Evolutionary conservation across 1,140 invertebrate genomes (phyloP).

Genomic region (Pristionchus pacificus): DNA sequence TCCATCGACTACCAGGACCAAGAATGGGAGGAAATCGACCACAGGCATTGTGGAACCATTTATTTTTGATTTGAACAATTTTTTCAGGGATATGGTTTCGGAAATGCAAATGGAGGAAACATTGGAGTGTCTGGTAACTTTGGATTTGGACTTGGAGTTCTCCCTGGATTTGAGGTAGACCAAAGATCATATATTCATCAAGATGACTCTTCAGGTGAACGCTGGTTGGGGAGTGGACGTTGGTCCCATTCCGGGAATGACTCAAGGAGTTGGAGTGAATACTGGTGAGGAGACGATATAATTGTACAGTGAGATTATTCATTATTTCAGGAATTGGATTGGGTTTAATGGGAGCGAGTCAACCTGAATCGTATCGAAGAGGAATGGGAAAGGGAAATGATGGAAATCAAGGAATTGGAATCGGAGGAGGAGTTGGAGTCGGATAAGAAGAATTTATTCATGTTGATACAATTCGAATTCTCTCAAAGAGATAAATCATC

Average conservation of each 20-base stretch:
- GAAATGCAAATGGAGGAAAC: slow-evolving; percentile 21
- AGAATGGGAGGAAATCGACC: slow-evolving; percentile 20
- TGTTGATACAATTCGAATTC: too few species aligned
- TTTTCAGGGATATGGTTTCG: not conserved
- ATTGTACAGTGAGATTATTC: not conserved
- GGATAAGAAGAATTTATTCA: not conserved
- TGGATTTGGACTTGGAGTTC: slow-evolving; percentile 34
- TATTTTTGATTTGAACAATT: too few species aligned
- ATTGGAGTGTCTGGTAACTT: slow-evolving; percentile 39
- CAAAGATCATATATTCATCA: not conserved
- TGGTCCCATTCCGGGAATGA: slow-evolving; percentile 41
- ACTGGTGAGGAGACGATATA: slow-evolving; percentile 10
- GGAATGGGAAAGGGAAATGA: slow-evolving; percentile 34
- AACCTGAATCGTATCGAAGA: slow-evolving; percentile 33
- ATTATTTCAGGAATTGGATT: slow-evolving; percentile 18
- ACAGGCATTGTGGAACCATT: too few species aligned
- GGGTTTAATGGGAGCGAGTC: slow-evolving; percentile 29
- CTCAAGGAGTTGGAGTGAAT: slow-evolving; percentile 35
- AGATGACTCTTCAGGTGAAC: not conserved
- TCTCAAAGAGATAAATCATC: too few species aligned
- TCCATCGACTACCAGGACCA: slow-evolving; percentile 37
- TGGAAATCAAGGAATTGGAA: slow-evolving; percentile 36
- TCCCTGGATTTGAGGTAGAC: slow-evolving; percentile 38
- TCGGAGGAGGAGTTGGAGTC: slow-evolving; percentile 39
- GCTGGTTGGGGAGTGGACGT: slow-evolving; percentile 44